Percentiles rank a stretch among this genome's conserved stretches.
phyloP scores from a whole-genome alignment of 2,888 invertebrate species.

The Mayetiola destructor region DNA sequence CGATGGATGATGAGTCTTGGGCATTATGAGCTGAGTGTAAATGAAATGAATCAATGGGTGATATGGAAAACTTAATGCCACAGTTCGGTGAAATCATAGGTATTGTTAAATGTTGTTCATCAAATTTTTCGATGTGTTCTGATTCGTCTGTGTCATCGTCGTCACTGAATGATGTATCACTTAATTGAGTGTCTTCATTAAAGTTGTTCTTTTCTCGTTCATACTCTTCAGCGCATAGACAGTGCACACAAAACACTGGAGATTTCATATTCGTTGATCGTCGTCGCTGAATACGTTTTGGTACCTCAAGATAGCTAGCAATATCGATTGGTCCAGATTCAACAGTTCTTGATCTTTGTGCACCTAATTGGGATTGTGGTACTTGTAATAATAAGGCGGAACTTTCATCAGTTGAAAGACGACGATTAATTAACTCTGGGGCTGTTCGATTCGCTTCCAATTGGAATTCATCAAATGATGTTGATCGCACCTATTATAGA shows the following conservation, averaged over 20 bases:
- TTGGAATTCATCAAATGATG: slow-evolving; percentile 82
- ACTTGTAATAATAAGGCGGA: slow-evolving; percentile 43
- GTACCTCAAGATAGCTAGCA: slow-evolving; percentile 43
- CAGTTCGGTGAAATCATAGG: slow-evolving; percentile 38
- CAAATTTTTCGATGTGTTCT: slow-evolving; percentile 23
- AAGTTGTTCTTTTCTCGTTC: slow-evolving; percentile 37
- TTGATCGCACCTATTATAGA: slow-evolving; percentile 54
- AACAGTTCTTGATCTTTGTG: slow-evolving; percentile 61
- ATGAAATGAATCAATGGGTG: slow-evolving; percentile 41
- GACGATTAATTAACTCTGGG: slow-evolving; percentile 21
- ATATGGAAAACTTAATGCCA: slow-evolving; percentile 45
- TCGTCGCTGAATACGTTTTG: slow-evolving; percentile 47
- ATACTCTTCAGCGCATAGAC: slow-evolving; percentile 62
- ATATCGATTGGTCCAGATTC: slow-evolving; percentile 56
- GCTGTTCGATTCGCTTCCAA: slow-evolving; percentile 51
- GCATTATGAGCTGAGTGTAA: slow-evolving; percentile 30
- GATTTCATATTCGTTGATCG: slow-evolving; percentile 50
- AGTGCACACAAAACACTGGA: slow-evolving; percentile 59
- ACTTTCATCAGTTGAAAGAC: slow-evolving; percentile 31
- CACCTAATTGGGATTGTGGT: slow-evolving; percentile 43
- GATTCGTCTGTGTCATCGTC: slow-evolving; percentile 31
- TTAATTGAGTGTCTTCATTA: slow-evolving; percentile 32
- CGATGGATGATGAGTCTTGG: slow-evolving; percentile 28
- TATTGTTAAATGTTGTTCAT: slow-evolving; percentile 33
- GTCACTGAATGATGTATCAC: slow-evolving; percentile 38